Evolutionary conservation across 2,113 vertebrate genomes (phyloP), one percentile per base, ranked within the genome.

Genomic region (Monopterus albus): DNA sequence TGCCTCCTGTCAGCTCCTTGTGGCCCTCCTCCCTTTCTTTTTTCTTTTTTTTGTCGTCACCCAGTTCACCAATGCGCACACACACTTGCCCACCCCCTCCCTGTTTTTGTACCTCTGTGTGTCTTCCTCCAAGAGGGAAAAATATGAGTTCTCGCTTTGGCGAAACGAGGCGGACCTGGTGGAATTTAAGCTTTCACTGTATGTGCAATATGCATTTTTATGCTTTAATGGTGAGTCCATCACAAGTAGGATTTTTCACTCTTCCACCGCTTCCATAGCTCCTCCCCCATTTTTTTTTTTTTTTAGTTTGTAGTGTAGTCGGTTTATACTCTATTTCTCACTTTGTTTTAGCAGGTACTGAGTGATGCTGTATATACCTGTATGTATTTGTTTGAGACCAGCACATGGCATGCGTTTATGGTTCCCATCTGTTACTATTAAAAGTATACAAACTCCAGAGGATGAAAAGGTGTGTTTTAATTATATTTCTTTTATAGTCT

Each of bases 321-420:
- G 89, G 92, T 91, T 90, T 93, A 85, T 95, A 92, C 74, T 93
- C 93, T 95, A 95, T 93, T 91, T 88, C 90, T 96, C 96, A 97
- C 96, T 92, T 95, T 93, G 93, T 98, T 97, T 97, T 97, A 97
- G 95, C 96, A 97, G 97, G 97, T 99, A 98, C 97, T 96, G 95
- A 96, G 95, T 96, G 95, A 96, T 90, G 93, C 93, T 97, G 96
- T 97, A 94, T 96, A 94, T 93, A 91, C 92, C 92, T 92, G 90
- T 91, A 93, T 90, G 91, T 92, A 91, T 93, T 91, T 93, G 96
- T 90, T 96, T 96, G 94, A 94, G 93, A 95, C 89, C 94, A 96
- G 93, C 95, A 95, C 94, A 93, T 95, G 95, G 96, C 95, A 97
- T 96, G 95, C 94, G 90, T 95, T 92, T 93, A 93, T 93, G 92